Base-by-base conservation (phyloP, 1,140 invertebrate genomes). In the Lasaia peninsularis region DNA sequence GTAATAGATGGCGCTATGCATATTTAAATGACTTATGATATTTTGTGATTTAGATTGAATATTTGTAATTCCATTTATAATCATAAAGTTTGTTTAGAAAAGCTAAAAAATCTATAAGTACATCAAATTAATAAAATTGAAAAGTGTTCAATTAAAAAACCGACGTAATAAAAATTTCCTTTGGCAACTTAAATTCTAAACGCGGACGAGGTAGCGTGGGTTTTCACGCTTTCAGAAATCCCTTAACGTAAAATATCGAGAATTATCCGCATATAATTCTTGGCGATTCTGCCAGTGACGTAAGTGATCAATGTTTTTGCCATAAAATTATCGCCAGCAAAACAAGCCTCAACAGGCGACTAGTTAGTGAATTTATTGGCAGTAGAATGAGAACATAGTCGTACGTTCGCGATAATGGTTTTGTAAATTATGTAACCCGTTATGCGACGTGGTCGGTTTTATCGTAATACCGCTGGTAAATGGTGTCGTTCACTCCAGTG, bases 401-500 rank as follows among this genome's bases (percentile, higher is more conserved):
- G 71, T 75, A 67, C 65, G 69, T 73, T 69, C 58, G 52, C 62
- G 71, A 75, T 80, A 83, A 86, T 76, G 63, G 73, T 73, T 80
- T 76, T 77, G 79, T 73, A 73, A 77, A 81, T 81, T 73, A 73
- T 75, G n/a, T n/a, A n/a, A 70, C 63, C 67, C 61, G 68, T 73
- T 78, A 74, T 73, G 67, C 63, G 66, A 62, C 58, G 68, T 58
- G 66, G 58, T 71, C 51, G 62, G 68, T 62, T 67, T 76, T 74
- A 76, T 70, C 69, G 69, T 65, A 73, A 73, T 64, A 58, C 62
- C 58, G 55, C 62, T 54, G 58, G 64, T 55, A 58, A 60, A 56
- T 64, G 63, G 55, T 49, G 35, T 60, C 59, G 64, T 72, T 67
- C 72, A 71, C 74, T 75, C 72, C 58, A 65, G 54, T 60, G 58